phyloP scores from a whole-genome alignment of 64 coral and sea anemone genomes.

The Orbicella faveolata region DNA sequence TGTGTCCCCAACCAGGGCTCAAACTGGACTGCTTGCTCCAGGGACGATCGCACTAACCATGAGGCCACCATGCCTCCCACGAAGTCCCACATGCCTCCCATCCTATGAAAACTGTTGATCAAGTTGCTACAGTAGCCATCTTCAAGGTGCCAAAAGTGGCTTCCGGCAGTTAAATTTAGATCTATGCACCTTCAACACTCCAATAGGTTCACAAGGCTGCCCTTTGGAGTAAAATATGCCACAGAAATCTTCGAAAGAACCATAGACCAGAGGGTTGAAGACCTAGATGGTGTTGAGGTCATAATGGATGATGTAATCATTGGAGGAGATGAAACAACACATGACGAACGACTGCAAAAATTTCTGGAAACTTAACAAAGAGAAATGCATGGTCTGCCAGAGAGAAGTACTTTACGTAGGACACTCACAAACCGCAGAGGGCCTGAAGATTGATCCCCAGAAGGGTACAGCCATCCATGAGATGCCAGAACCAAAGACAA shows the following conservation, averaged over 20 bases:
- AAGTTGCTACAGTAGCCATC: conserved; percentile 33
- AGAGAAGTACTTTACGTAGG: conserved; percentile 55
- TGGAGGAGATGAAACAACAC: conserved; percentile 26
- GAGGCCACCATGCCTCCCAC: too few relatives aligned
- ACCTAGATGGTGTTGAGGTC: conserved; percentile 50
- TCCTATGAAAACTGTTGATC: conserved; percentile 47
- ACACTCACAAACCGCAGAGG: conserved; percentile 40
- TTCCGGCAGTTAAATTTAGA: conserved; percentile 68
- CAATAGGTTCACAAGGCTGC: conserved; percentile 60
- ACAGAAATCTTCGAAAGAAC: conserved; percentile 64
- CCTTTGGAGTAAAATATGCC: conserved; percentile 63
- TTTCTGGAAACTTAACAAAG: conserved; percentile 39
- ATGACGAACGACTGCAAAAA: conserved; percentile 47
- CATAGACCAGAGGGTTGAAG: conserved; percentile 64
- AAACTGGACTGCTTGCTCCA: too few relatives aligned
- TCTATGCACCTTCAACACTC: conserved; percentile 66
- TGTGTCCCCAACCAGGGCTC: too few relatives aligned
- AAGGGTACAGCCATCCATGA: conserved; percentile 56
- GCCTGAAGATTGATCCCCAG: conserved; percentile 41
- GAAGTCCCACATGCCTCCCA: too few relatives aligned
- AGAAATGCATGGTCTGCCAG: conserved; percentile 30
- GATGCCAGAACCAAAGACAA: conserved; percentile 35
- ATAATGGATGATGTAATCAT: conserved; percentile 67
- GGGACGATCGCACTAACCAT: too few relatives aligned
- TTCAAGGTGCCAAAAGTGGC: conserved; percentile 41